Conservation (phyloP, 2,113 vertebrate genomes). For the Vidua macroura region DNA sequence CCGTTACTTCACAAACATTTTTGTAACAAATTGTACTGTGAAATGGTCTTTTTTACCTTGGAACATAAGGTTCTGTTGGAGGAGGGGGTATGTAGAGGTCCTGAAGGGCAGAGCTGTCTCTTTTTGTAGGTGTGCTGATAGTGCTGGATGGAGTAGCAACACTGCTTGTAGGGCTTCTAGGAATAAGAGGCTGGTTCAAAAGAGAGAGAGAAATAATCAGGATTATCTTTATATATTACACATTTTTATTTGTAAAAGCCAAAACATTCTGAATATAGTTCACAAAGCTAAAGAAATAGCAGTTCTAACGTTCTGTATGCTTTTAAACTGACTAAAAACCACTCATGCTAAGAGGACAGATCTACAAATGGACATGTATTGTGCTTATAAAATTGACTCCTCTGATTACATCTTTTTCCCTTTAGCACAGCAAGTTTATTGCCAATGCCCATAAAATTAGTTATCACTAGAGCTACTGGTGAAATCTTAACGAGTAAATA, state of each 20-base stretch:
- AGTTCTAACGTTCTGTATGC: background rate
- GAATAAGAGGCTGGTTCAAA: slow-evolving; percentile 90
- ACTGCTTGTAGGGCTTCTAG: slow-evolving; percentile 94
- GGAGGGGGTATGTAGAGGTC: slow-evolving; percentile 97
- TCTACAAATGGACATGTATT: background rate
- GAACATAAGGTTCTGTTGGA: slow-evolving; percentile 91
- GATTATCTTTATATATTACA: background rate
- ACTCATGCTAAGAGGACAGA: background rate
- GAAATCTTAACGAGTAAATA: background rate
- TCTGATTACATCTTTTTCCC: background rate
- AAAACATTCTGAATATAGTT: background rate
- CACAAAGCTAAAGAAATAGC: background rate
- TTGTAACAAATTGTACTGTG: background rate
- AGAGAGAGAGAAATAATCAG: slow-evolving; percentile 67
- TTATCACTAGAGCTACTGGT: background rate
- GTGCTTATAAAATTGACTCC: background rate
- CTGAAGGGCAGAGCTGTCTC: slow-evolving; percentile 94
- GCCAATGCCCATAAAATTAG: background rate
- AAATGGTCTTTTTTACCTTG: slow-evolving; percentile 79
- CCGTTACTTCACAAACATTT: background rate
- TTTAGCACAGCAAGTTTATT: background rate
- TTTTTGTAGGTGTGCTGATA: slow-evolving; percentile 94
- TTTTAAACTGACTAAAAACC: background rate
- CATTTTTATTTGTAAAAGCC: background rate
- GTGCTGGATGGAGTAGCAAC: slow-evolving; percentile 95